Conservation (phyloP, 2,113 vertebrate genomes). For the Tachuris rubrigastra region DNA sequence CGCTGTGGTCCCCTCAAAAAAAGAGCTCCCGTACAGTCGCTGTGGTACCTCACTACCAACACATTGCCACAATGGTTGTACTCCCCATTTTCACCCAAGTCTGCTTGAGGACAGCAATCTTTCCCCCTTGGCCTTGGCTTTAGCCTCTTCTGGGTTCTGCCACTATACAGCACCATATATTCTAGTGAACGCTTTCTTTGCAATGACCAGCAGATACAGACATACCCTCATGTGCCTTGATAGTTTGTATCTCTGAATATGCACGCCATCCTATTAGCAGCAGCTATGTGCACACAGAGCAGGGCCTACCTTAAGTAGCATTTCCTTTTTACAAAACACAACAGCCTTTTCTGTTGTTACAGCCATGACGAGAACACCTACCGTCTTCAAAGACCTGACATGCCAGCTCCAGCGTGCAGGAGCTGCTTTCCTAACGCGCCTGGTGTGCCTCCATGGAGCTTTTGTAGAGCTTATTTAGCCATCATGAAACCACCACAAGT, state of each 20-base stretch:
- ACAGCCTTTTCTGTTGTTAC: neutral
- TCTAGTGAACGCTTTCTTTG: neutral
- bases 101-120: neutral
- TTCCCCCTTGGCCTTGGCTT: neutral
- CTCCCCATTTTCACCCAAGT: neutral
- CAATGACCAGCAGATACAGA: neutral
- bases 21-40: neutral
- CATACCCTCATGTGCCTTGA: neutral
- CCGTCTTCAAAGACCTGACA: neutral
- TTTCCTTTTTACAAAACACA: neutral
- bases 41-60: fast-evolving
- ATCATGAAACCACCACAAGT: neutral
- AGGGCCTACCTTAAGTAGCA: neutral
- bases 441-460: neutral
- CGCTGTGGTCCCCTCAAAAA: neutral
- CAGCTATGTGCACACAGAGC: neutral
- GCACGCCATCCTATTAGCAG: neutral
- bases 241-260: neutral
- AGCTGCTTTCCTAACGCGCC: neutral
- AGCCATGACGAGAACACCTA: neutral
- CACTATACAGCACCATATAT: fast-evolving
- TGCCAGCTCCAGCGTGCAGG: neutral
- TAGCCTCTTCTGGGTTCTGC: neutral
- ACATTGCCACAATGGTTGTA: fast-evolving
- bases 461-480: neutral